These are phyloP conservation scores for Thyatira batis DNA, from an alignment of 2,888 invertebrate species.

Conservation along the genomic window DNA sequence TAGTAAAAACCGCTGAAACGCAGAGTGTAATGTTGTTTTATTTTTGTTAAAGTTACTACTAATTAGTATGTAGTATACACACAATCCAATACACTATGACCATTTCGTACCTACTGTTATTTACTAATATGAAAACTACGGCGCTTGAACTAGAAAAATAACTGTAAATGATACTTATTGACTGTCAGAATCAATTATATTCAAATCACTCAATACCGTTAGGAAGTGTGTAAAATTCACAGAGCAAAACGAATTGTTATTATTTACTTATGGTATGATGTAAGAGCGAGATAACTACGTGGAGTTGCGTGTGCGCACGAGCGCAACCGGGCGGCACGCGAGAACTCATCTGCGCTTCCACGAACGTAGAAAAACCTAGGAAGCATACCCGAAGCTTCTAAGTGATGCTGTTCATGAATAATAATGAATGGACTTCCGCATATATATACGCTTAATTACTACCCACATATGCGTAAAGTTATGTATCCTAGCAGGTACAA, in stretches of 20 bases:
- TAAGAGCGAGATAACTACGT: constrained; percentile 43
- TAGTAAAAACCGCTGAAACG: too few relatives aligned
- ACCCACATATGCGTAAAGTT: constrained; percentile 22
- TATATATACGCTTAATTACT: constrained; percentile 56
- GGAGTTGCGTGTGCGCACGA: constrained; percentile 52
- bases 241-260: constrained; percentile 46
- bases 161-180: neutral
- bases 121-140: neutral
- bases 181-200: neutral
- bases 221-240: constrained; percentile 47
- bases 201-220: constrained; percentile 41
- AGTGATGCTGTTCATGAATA: constrained; percentile 71
- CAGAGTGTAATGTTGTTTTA: too few relatives aligned
- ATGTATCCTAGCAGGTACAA: neutral
- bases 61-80: too few relatives aligned
- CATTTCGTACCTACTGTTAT: too few relatives aligned
- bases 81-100: too few relatives aligned
- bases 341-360: constrained; percentile 30
- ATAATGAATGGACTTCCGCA: constrained; percentile 68
- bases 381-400: constrained; percentile 51
- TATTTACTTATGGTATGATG: constrained; percentile 57
- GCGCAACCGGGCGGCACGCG: constrained; percentile 60
- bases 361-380: constrained; percentile 68
- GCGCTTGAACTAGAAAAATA: neutral
- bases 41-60: too few relatives aligned